A percentile compares a stretch with the other conserved stretches of the same genome.
Evolutionary conservation across 1,140 invertebrate genomes (phyloP).

Genomic region (Drosophila funebris): DNA sequence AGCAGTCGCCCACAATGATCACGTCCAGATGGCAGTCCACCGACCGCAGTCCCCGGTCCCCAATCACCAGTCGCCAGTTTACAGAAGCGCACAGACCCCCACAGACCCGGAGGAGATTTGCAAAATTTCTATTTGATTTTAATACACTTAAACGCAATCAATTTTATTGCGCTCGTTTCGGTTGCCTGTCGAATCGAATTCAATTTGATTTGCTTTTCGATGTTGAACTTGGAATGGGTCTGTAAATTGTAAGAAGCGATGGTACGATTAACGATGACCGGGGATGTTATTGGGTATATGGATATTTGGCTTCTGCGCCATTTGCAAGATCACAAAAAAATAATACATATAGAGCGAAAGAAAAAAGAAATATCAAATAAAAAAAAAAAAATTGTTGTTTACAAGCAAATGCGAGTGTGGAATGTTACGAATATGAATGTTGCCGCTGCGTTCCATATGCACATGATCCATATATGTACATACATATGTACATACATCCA

Average conservation of each 20-base stretch:
- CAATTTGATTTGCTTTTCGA: constrained; percentile 76
- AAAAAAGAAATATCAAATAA: constrained; percentile 16
- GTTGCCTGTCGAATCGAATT: constrained; percentile 76
- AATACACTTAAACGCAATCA: constrained; percentile 79
- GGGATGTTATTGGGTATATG: constrained; percentile 23
- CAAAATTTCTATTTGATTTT: constrained; percentile 70
- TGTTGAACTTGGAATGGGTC: constrained; percentile 29
- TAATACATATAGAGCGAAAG: constrained; percentile 21
- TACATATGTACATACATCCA: neutral
- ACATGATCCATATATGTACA: constrained; percentile 55
- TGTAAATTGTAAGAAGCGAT: constrained; percentile 10
- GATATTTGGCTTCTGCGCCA: constrained; percentile 51
- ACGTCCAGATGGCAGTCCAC: constrained; percentile 26
- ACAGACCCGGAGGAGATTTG: constrained; percentile 25
- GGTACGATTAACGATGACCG: neutral
- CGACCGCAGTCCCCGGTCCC: neutral
- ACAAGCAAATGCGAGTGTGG: constrained; percentile 62
- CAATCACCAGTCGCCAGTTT: neutral
- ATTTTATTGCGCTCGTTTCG: constrained; percentile 79
- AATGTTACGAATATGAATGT: constrained; percentile 65
- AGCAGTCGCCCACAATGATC: constrained; percentile 18
- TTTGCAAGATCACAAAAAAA: constrained; percentile 42
- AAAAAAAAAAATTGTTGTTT: constrained; percentile 57
- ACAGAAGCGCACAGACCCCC: too few relatives aligned
- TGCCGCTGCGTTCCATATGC: constrained; percentile 62